Evolutionary conservation across 2,888 invertebrate genomes (phyloP).

Genomic region (Helleia helle): DNA sequence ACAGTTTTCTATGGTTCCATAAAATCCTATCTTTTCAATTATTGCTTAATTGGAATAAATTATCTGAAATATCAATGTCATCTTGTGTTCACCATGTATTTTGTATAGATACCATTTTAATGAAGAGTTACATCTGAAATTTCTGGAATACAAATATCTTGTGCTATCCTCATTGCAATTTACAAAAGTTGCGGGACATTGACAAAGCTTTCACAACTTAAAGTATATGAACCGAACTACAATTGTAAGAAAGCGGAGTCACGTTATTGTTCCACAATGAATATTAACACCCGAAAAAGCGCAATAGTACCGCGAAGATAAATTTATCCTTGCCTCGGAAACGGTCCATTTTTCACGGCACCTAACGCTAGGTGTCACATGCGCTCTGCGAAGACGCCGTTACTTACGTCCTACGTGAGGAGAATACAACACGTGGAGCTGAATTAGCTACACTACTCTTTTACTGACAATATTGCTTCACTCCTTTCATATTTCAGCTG

Average conservation of each 20-base stretch:
- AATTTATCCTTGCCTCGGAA: conserved; percentile 62
- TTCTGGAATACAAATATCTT: too few species aligned
- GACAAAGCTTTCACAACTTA: too few species aligned
- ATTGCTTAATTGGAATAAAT: too few species aligned
- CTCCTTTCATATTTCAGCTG: conserved; percentile 21
- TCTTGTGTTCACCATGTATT: too few species aligned
- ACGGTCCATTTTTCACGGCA: conserved; percentile 68
- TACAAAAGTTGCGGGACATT: too few species aligned
- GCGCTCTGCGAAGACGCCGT: conserved; percentile 61
- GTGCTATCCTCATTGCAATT: too few species aligned
- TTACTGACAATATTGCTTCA: conserved; percentile 29
- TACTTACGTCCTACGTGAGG: conserved; percentile 55
- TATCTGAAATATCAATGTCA: too few species aligned
- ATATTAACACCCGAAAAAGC: conserved; percentile 67
- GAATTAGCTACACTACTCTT: conserved; percentile 53
- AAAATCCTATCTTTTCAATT: too few species aligned
- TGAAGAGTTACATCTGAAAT: too few species aligned
- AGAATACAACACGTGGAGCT: conserved; percentile 40
- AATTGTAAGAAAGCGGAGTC: conserved; percentile 11
- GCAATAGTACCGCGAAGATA: conserved; percentile 63
- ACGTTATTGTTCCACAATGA: conserved; percentile 52
- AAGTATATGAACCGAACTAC: too few species aligned
- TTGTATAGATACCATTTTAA: too few species aligned
- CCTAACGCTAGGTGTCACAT: conserved; percentile 66
- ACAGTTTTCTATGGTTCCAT: too few species aligned